phyloP scores from a whole-genome alignment of 2,888 invertebrate species.

The Saturnia pavonia region DNA sequence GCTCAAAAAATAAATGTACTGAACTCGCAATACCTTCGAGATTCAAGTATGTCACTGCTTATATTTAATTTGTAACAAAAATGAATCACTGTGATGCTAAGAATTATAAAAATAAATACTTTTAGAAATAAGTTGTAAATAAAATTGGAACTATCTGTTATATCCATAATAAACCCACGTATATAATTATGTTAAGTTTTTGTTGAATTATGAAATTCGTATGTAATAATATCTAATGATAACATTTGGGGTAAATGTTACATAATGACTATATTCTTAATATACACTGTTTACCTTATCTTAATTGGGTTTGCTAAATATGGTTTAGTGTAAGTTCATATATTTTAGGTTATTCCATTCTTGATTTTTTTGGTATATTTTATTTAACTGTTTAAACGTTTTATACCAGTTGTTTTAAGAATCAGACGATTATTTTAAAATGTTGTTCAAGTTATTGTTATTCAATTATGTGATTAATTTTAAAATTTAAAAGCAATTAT shows the following conservation, averaged over 20 bases:
- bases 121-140: conserved; percentile 40
- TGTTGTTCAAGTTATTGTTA: too few species aligned
- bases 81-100: conserved; percentile 80
- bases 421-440: too few species aligned
- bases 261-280: not conserved
- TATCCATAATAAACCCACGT: conserved; percentile 9
- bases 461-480: too few species aligned
- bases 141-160: conserved; percentile 27
- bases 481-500: too few species aligned
- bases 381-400: not conserved
- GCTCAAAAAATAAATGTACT: not conserved
- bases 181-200: conserved; percentile 16
- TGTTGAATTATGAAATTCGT: conserved; percentile 16
- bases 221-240: not conserved
- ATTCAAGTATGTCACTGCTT: conserved; percentile 1
- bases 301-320: conserved; percentile 7
- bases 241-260: conserved; percentile 4
- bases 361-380: not conserved
- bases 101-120: conserved; percentile 48
- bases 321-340: not conserved
- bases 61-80: conserved; percentile 33
- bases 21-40: not conserved
- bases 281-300: not conserved
- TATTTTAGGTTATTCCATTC: not conserved
- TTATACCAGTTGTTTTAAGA: too few species aligned